Conservation (phyloP, 2,888 invertebrate genomes). For the Macropis europaea region DNA sequence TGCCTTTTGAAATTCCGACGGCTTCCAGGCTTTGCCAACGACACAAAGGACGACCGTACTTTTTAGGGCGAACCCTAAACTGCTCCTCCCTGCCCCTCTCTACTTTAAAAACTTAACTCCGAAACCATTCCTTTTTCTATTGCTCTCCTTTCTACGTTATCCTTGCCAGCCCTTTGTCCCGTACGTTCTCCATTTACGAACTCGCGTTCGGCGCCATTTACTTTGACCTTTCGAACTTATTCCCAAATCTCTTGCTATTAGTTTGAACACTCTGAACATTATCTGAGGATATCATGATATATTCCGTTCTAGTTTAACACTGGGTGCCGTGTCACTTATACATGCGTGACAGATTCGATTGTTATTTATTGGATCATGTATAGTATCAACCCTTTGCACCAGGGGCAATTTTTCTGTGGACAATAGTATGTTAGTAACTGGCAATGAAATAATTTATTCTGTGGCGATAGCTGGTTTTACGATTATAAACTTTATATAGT, state of each 20-base stretch:
- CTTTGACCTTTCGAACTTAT: neutral
- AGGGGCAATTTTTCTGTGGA: too few species aligned
- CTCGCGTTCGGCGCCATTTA: neutral
- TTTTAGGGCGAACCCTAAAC: conserved; percentile 60
- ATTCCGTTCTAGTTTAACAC: too few species aligned
- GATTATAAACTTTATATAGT: too few species aligned
- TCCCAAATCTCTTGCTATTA: neutral
- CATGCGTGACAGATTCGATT: too few species aligned
- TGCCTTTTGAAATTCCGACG: conserved; percentile 63
- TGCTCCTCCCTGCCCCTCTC: conserved; percentile 20
- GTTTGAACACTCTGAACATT: neutral
- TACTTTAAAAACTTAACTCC: conserved; percentile 25
- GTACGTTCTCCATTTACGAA: neutral
- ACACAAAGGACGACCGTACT: conserved; percentile 60
- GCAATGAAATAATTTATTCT: too few species aligned
- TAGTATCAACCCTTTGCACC: too few species aligned
- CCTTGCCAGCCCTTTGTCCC: neutral
- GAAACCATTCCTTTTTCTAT: conserved; percentile 16
- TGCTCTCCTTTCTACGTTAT: neutral
- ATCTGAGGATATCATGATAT: too few species aligned
- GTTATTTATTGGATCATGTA: too few species aligned
- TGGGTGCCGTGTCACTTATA: too few species aligned
- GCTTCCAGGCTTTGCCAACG: conserved; percentile 61
- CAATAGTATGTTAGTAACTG: too few species aligned
- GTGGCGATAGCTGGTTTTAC: too few species aligned